Evolutionary conservation across 2,113 vertebrate species (phyloP), one percentile per base, ranked within the genome.

Genomic region (Oryzias javanicus): DNA sequence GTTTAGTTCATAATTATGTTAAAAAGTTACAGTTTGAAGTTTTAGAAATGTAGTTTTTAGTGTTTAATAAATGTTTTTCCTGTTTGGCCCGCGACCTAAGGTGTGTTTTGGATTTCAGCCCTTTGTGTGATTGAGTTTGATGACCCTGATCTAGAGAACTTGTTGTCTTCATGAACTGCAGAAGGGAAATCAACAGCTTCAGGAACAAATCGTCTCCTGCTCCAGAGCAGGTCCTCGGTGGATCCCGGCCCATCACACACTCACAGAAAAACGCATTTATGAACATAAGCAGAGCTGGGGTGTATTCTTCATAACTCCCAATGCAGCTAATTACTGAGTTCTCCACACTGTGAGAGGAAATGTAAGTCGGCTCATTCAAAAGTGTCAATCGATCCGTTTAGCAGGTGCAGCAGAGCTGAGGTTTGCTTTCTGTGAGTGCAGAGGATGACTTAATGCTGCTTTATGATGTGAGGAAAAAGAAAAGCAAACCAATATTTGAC

Each of bases 261-360:
- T 46, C 47, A 72, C 18, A 48, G 67, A 67, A 25, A 75, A 51
- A 57, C 25, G 46, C 64, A 63, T 18, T 49, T 4, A 52, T 58
- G 61, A 49, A 40, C 55, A 55, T 27, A 27, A 27, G 25, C 25
- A 27, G 25, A 80, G 65, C 14, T 8, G 51, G 62, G 56, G 67
- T 59, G 70, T 50, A 47, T 72, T 57, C 67, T 66, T 86, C 74
- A 64, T 59, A 70, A 51, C 61, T 84, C 70, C 78, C 61, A 41
- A 52, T 61, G 78, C 76, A 78, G 75, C 61, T 78, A 68, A 79
- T 85, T 78, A 74, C 73, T 35, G 64, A 82, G 67, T 40, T 27
- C 68, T 79, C 63, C 59, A 70, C 49, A 41, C 55, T 61, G 64
- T 72, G 72, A 81, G 2, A 73, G 67, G 59, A 74, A 71, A 74